phyloP scores from a whole-genome alignment of 1,140 invertebrate genomes.

The Lepidurus couesii region DNA sequence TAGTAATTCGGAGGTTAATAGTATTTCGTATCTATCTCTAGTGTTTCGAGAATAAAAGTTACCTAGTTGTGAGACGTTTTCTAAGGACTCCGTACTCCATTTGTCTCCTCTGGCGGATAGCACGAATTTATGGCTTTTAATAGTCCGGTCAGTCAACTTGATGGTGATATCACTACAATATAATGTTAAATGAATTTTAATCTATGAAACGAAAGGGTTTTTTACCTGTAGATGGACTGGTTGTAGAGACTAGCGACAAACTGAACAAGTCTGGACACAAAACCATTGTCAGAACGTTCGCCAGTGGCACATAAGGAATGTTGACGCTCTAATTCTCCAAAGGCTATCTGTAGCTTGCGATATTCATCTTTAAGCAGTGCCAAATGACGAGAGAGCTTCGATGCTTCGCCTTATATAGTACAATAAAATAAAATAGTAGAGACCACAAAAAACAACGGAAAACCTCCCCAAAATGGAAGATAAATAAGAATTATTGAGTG shows the following conservation, averaged over 20 bases:
- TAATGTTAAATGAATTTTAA: conserved; percentile 30
- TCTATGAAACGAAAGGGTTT: neutral
- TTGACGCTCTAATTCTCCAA: conserved; percentile 74
- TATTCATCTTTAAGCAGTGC: conserved; percentile 81
- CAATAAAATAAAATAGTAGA: neutral
- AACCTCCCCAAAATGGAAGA: neutral
- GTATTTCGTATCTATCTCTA: neutral
- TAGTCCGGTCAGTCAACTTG: conserved; percentile 58
- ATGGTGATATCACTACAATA: conserved; percentile 49
- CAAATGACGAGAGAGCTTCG: conserved; percentile 81
- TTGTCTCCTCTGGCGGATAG: conserved; percentile 76
- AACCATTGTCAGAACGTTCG: conserved; percentile 58
- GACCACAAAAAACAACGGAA: neutral
- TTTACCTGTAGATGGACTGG: conserved; percentile 11
- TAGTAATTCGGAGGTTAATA: neutral
- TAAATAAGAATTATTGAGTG: neutral
- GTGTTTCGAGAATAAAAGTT: conserved; percentile 32
- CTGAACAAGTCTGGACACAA: conserved; percentile 69
- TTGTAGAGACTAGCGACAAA: conserved; percentile 70
- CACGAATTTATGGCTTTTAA: conserved; percentile 84
- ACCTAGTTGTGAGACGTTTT: conserved; percentile 63
- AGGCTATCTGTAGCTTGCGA: conserved; percentile 75
- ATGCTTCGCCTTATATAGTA: conserved; percentile 49
- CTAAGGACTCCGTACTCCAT: conserved; percentile 64
- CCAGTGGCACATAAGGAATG: conserved; percentile 64